Percentiles rank a stretch among this genome's conserved stretches.
phyloP scores from a whole-genome alignment of 2,113 vertebrate species.

The Tupaia tana region DNA sequence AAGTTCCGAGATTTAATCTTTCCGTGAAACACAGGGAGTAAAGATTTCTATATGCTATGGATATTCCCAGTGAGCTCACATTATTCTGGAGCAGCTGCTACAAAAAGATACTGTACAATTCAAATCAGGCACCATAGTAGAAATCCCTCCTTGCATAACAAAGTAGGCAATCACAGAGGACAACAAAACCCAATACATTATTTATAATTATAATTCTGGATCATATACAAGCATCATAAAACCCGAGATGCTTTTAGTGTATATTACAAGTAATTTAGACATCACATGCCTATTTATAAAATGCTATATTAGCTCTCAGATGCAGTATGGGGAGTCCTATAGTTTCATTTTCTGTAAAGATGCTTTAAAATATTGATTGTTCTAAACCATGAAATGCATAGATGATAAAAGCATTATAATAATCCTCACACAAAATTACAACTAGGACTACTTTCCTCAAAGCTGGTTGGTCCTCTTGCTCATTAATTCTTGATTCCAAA shows the following conservation, averaged over 20 bases:
- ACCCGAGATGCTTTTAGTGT: conserved; percentile 58
- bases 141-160: conserved; percentile 62
- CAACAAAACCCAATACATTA: conserved; percentile 57
- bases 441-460: not conserved
- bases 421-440: conserved; percentile 30
- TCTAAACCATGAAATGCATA: conserved; percentile 38
- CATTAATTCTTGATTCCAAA: conserved; percentile 34
- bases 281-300: conserved; percentile 61
- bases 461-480: not conserved
- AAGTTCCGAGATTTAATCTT: conserved; percentile 29
- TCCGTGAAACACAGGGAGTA: not conserved
- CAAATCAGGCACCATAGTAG: conserved; percentile 52
- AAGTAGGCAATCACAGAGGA: conserved; percentile 49
- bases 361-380: conserved; percentile 51
- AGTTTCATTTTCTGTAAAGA: conserved; percentile 59
- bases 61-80: conserved; percentile 59
- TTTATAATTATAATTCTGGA: conserved; percentile 60
- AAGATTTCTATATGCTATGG: conserved; percentile 58
- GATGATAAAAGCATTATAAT: conserved; percentile 37
- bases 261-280: conserved; percentile 65
- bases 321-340: not conserved
- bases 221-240: conserved; percentile 50
- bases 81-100: conserved; percentile 57
- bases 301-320: conserved; percentile 12
- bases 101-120: conserved; percentile 59